Conservation (phyloP, 2,888 invertebrate genomes). For the Drosophila conformis region DNA sequence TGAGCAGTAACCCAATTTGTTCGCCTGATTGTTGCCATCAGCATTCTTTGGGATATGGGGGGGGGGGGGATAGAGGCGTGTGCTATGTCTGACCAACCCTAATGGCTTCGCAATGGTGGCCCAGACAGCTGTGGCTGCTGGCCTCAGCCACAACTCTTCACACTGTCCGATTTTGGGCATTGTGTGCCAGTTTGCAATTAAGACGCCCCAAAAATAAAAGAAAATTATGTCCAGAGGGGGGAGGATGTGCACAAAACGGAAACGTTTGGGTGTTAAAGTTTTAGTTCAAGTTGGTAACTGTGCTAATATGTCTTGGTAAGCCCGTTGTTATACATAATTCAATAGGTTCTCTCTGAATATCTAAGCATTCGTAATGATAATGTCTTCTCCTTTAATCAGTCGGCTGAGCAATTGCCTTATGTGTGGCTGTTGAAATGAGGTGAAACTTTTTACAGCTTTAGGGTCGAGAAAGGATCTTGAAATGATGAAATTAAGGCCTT, state of each 20-base stretch:
- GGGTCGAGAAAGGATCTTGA: background rate
- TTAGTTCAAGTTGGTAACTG: constrained; percentile 38
- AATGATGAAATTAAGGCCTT: background rate
- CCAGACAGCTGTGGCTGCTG: constrained; percentile 47
- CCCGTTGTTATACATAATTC: constrained; percentile 71
- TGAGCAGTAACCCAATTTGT: constrained; percentile 80
- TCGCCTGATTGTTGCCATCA: constrained; percentile 68
- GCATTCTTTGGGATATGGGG: background rate
- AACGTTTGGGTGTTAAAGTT: constrained; percentile 39
- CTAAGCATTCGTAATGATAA: constrained; percentile 45
- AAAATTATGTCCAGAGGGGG: constrained; percentile 23
- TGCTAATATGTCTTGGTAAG: constrained; percentile 67
- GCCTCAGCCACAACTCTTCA: constrained; percentile 12
- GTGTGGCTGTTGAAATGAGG: constrained; percentile 13
- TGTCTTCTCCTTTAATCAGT: constrained; percentile 37
- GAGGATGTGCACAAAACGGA: constrained; percentile 1
- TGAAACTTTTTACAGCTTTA: background rate
- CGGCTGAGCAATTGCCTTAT: background rate
- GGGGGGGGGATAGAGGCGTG: background rate
- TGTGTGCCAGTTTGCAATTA: constrained; percentile 77
- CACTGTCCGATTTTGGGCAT: constrained; percentile 40
- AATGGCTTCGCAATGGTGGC: constrained; percentile 60
- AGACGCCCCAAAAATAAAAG: constrained; percentile 63
- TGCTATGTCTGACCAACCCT: constrained; percentile 63
- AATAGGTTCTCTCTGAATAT: constrained; percentile 24